Evolutionary conservation across 2,888 invertebrate genomes (phyloP).

Genomic region (Lathronympha strigana): DNA sequence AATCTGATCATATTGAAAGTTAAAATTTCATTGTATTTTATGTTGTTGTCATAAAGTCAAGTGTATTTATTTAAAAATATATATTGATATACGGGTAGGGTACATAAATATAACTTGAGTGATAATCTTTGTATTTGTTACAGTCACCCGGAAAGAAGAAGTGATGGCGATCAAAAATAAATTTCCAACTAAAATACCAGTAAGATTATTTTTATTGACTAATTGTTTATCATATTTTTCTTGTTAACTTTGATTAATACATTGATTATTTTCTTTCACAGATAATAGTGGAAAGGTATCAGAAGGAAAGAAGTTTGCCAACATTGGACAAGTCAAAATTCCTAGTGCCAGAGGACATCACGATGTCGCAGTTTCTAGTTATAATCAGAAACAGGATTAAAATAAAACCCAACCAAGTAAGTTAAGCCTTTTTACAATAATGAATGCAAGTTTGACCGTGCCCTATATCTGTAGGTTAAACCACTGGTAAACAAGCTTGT

Average conservation of each 20-base stretch:
- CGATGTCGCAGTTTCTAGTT: slow-evolving; percentile 94
- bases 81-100: too few relatives aligned
- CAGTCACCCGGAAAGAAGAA: slow-evolving; percentile 89
- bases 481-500: slow-evolving; percentile 24
- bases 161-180: slow-evolving; percentile 90
- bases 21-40: too few relatives aligned
- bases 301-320: slow-evolving; percentile 90
- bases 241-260: too few relatives aligned
- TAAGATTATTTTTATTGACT: slow-evolving; percentile 81
- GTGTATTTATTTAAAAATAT: too few relatives aligned
- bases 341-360: slow-evolving; percentile 94
- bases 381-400: slow-evolving; percentile 86
- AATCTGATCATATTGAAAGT: too few relatives aligned
- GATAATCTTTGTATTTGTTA: slow-evolving; percentile 52
- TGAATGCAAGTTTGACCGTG: slow-evolving; percentile 16
- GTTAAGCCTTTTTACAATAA: slow-evolving; percentile 44
- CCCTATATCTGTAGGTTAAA: slow-evolving; percentile 20
- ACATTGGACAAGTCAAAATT: slow-evolving; percentile 93
- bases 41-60: too few relatives aligned
- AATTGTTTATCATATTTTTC: too few relatives aligned
- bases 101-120: background rate
- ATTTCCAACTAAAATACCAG: slow-evolving; percentile 92
- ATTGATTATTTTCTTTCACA: slow-evolving; percentile 68
- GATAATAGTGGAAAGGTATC: slow-evolving; percentile 93
- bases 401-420: slow-evolving; percentile 86